Evolutionary conservation across 2,888 invertebrate species (phyloP), one percentile per base, ranked within the genome.

Genomic region (Megalurothrips usitatus): DNA sequence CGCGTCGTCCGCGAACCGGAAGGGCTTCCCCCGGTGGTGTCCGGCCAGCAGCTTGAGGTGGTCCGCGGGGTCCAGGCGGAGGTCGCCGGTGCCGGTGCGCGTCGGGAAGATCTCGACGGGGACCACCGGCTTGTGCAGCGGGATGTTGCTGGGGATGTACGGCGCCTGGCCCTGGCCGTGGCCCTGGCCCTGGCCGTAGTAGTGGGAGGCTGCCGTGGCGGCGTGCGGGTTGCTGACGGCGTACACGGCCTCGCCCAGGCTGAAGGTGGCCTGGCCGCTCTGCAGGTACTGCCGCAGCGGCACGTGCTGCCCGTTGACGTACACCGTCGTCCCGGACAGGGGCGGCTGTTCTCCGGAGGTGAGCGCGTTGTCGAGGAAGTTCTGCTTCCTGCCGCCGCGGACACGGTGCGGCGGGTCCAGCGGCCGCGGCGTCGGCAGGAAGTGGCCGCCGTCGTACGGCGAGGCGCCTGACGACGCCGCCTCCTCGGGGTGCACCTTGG

Each of bases 11-110:
- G 23, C 23, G 68, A 75, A 75, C 23, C 23, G n/a, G 68, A 75
- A 75, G 68, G 68, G 68, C 68, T 26, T 75, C 23, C 23, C 68
- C 23, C 6, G 68, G 0, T 23, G 68, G 23, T 26, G 9, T 23
- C 68, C 58, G 14, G 58, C 68, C 68, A 26, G 68, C 68, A 75
- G 68, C 68, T 26, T 75, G 26, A 75, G 26, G 68, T 75, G 68
- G 78, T 84, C 83, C 75, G 84, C 84, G 11, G 82, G 63, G 78
- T 85, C 85, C 79, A 85, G 82, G 17, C 84, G 82, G 28, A 86
- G 82, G 80, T 85, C 84, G 0, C 86, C 86, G 6, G 85, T 85
- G 2, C 85, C 85, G 0, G 85, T 86, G 78, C 85, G 82, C 81
- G 85, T 85, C 0, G 85, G 85, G 82, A 85, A 85, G 79, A 84